Evolutionary conservation across 2,113 vertebrate species (phyloP), one percentile per base, ranked within the genome.

Genomic region (Formicarius rufipectus): DNA sequence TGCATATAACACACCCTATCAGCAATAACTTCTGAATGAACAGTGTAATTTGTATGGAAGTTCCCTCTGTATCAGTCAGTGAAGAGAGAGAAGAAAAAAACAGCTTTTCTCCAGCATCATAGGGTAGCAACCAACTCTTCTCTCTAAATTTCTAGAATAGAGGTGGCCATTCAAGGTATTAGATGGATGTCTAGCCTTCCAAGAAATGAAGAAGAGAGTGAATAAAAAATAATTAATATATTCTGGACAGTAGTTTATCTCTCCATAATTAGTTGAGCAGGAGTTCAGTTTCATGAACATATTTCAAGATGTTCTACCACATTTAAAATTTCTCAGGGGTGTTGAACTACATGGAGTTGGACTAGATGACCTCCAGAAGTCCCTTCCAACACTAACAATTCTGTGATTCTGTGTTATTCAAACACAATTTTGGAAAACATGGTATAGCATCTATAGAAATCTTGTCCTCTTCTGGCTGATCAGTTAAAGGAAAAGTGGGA

Each of bases 21-120:
- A 82, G 37, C 56, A 37, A 60, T 77, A 72, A 82, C 53, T 86
- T 92, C n/a, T 79, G 53, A 94, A 87, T 87, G 93, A 91, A 60
- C 10, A 37, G 37, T 14, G 3, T 67, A 84, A 79, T 42, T 88
- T 28, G 8, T 30, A 79, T 62, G 64, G 42, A 66, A 66, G 17
- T 71, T 79, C 11, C 3, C 5, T 52, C 30, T 62, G 7, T 40
- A 31, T 23, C 27, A 71, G 14, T 21, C 44, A 62, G 31, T 30
- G 39, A 91, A 62, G 35, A 77, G 81, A 74, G 39, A 0, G 0
- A 60, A 71, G 66, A 93, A 39, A 58, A 66, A 74, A 30, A 55
- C 52, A 88, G 4, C 7, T 84, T 79, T 10, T 58, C 50, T 58
- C 31, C 42, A 87, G 25, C 6, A 59, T 16, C 23, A 31, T 15